phyloP scores from a whole-genome alignment of 2,888 invertebrate genomes.

The Matsumyia berberina region DNA sequence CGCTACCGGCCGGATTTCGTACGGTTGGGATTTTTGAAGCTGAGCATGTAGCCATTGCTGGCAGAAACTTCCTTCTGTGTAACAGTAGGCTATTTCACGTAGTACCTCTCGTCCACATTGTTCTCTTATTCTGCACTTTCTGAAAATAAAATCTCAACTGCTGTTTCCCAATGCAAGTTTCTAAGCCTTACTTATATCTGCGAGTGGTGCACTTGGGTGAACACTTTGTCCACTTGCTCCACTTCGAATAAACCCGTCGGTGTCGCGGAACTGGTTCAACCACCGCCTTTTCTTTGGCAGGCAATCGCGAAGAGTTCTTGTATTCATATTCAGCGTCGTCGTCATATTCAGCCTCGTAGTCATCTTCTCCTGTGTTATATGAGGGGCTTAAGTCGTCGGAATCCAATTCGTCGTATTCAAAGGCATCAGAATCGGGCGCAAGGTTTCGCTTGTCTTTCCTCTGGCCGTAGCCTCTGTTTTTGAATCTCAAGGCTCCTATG shows the following conservation, averaged over 20 bases:
- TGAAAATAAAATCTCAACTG: constrained; percentile 79
- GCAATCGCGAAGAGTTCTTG: constrained; percentile 76
- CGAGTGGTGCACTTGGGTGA: constrained; percentile 91
- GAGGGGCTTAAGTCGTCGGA: constrained; percentile 76
- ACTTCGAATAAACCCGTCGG: constrained; percentile 88
- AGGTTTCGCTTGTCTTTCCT: constrained; percentile 73
- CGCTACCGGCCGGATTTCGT: constrained; percentile 80
- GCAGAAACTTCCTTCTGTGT: constrained; percentile 92
- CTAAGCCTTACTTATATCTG: constrained; percentile 87
- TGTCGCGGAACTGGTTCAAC: constrained; percentile 81
- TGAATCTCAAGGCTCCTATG: constrained; percentile 7
- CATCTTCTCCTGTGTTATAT: constrained; percentile 23
- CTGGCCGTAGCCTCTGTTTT: constrained; percentile 1
- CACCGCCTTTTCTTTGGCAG: constrained; percentile 81
- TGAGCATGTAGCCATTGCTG: constrained; percentile 88
- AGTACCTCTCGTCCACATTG: constrained; percentile 92
- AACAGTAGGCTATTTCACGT: constrained; percentile 94
- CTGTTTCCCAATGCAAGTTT: not conserved
- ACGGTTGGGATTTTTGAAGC: constrained; percentile 81
- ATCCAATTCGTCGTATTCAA: constrained; percentile 83
- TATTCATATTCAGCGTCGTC: constrained; percentile 79
- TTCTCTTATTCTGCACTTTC: constrained; percentile 90
- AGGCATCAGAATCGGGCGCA: constrained; percentile 77
- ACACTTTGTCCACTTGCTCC: constrained; percentile 94
- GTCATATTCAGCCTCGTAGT: constrained; percentile 78